Evolutionary conservation across 2,888 invertebrate genomes (phyloP).

Genomic region (Tanypteryx hageni): DNA sequence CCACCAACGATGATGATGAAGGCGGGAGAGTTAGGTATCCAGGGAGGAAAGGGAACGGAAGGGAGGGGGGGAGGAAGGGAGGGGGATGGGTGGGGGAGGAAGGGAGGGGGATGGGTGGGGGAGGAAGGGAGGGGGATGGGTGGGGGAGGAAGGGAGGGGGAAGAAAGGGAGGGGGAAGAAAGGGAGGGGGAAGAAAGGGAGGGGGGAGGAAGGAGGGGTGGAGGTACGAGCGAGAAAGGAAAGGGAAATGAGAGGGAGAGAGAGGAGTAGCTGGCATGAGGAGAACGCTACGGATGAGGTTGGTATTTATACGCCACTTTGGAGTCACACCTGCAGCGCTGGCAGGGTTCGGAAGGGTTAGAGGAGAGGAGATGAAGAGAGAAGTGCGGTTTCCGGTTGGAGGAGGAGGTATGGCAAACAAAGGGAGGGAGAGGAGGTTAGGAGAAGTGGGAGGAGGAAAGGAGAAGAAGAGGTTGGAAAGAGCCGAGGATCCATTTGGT

Average conservation of each 20-base stretch:
- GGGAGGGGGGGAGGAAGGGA: neutral
- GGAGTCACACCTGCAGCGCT: conserved; percentile 47
- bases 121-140: neutral
- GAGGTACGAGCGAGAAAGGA: too few species aligned
- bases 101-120: too few species aligned
- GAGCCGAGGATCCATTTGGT: neutral
- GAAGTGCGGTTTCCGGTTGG: conserved; percentile 30
- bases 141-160: neutral
- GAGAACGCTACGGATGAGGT: neutral
- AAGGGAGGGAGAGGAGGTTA: neutral
- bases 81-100: too few species aligned
- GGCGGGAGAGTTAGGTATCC: neutral
- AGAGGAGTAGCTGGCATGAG: too few species aligned
- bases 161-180: neutral
- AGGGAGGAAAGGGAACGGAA: neutral
- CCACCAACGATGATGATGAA: too few species aligned
- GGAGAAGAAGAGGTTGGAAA: neutral
- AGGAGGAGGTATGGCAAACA: neutral
- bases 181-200: too few species aligned
- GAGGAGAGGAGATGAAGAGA: neutral
- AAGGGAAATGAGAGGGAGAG: too few species aligned
- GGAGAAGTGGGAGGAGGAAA: neutral
- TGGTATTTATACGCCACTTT: conserved; percentile 43
- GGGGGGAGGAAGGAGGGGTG: neutral
- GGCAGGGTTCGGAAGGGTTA: neutral